Percentiles rank a stretch among this genome's conserved stretches.
These are phyloP conservation scores for Halyomorpha halys DNA, from an alignment of 1,140 invertebrate genomes.

Conservation along the genomic window DNA sequence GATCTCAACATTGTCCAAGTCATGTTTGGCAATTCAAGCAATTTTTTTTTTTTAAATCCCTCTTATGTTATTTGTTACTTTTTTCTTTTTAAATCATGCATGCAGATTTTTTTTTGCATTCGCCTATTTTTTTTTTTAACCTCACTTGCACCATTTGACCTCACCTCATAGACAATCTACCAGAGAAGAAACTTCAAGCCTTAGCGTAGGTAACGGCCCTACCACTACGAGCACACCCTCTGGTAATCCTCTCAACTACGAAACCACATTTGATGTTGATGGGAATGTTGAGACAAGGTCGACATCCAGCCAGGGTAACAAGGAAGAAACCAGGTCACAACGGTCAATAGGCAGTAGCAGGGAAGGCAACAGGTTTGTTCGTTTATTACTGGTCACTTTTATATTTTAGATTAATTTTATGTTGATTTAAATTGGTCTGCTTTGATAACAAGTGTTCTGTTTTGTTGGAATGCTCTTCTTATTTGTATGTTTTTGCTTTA, in stretches of 20 bases:
- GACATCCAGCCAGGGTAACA: slow-evolving; percentile 40
- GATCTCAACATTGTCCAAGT: not conserved
- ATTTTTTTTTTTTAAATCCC: not conserved
- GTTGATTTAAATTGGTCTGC: not conserved
- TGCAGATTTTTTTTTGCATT: slow-evolving; percentile 10
- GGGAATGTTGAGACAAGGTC: slow-evolving; percentile 66
- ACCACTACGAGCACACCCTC: slow-evolving; percentile 24
- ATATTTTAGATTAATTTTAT: slow-evolving; percentile 2
- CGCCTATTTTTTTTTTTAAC: not conserved
- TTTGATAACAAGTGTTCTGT: no score
- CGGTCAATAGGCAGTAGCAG: slow-evolving; percentile 41
- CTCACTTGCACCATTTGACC: not conserved
- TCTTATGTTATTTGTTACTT: slow-evolving; percentile 10
- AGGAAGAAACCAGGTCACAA: slow-evolving; percentile 52
- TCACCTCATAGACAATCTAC: slow-evolving; percentile 29
- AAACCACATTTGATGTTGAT: slow-evolving; percentile 71
- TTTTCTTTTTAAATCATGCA: slow-evolving; percentile 17
- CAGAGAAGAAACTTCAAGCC: slow-evolving; percentile 29
- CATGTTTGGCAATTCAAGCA: not conserved
- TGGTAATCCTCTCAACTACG: slow-evolving; percentile 51
- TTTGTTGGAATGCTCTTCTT: no score
- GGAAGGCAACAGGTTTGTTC: slow-evolving; percentile 28
- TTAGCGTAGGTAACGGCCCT: slow-evolving; percentile 24
- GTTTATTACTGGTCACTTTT: not conserved
- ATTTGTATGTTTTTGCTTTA: no score